Base-by-base conservation (phyloP, 92 coral and sea anemone genomes). In the Heteractis magnifica region DNA sequence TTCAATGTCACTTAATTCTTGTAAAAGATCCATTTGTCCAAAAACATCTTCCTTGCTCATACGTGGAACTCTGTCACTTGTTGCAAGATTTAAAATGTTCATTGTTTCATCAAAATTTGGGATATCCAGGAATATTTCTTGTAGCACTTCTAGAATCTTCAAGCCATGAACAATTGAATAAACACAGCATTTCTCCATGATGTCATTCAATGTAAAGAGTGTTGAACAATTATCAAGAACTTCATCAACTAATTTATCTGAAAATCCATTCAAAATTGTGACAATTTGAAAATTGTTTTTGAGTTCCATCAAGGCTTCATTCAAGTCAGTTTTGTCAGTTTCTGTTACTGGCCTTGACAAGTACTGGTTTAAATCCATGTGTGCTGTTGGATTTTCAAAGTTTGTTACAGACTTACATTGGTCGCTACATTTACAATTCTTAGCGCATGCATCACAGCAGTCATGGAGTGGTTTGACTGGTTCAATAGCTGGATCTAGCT, bases 61-160 rank as follows among this genome's bases (percentile, higher is more conserved):
- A n/a, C n/a, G n/a, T n/a, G n/a, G n/a, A n/a, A n/a, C n/a, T n/a
- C n/a, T n/a, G n/a, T n/a, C n/a, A n/a, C n/a, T n/a, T n/a, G n/a
- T n/a, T n/a, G n/a, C n/a, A n/a, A n/a, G n/a, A n/a, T n/a, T 8
- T 10, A 34, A 15, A 16, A 77, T 51, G 3, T 77, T 56, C 81
- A 89, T 75, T 56, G 89, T 49, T 23, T 85, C 89, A 77, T 89
- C 92, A 85, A 89, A 85, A 56, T 89, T 89, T 2, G 92, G 92
- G 19, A 89, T 81, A 65, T 89, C 92, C 72, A 71, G 44, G 72
- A 89, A 89, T 52, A 89, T 89, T 18, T 89, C 92, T 77, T 81
- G 89, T 0, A 89, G 81, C 51, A 89, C 76, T 26, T 83, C 81
- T 56, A 89, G 55, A 0, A 89, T 76, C 55, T 34, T 85, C 13